Evolutionary conservation across 2,797 vertebrate species (phyloP), one percentile per base, ranked within the genome.

Genomic region (Gymnothorax reevesii): DNA sequence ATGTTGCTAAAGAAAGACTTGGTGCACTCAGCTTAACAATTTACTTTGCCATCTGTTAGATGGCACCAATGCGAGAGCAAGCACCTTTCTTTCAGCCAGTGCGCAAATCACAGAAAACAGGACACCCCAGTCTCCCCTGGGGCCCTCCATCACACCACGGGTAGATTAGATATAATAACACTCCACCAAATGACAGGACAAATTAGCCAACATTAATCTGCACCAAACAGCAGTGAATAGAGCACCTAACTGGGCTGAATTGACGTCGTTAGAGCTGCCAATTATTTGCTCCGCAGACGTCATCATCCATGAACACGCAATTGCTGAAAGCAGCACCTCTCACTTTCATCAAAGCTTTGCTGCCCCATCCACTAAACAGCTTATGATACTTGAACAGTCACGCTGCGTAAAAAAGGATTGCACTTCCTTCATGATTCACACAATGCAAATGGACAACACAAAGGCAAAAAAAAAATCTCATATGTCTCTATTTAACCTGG

Each of bases 101-200:
- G 57, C 12, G 13, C 55, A 57, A 75, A 79, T 59, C 13, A 79
- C 66, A 9, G 49, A n/a, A 54, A 10, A 33, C 27, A 49, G 73
- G 25, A 52, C 54, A 33, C 20, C 82, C 25, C 73, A 71, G 27
- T 59, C 22, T 42, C 59, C 20, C 1, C 49, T 12, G 64, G 42
- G 83, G 62, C 83, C 66, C 49, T 1, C 15, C 82, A n/a, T 17
- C 33, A 22, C 57, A 25, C 73, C 84, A 85, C 71, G 54, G 64
- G 69, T 85, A 64, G 88, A 90, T 89, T 88, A 85, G 83, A 84
- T 87, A 69, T 87, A 77, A 88, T 85, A 82, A 89, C 88, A 87
- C 71, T 60, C 3, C 15, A 33, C 83, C 77, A 85, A 86, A 84
- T 87, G 83, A 88, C 73, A 84, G 87, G 89, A 88, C 85, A 83